Conservation (phyloP, 2,888 invertebrate species). For the Subacronicta megacephala region DNA sequence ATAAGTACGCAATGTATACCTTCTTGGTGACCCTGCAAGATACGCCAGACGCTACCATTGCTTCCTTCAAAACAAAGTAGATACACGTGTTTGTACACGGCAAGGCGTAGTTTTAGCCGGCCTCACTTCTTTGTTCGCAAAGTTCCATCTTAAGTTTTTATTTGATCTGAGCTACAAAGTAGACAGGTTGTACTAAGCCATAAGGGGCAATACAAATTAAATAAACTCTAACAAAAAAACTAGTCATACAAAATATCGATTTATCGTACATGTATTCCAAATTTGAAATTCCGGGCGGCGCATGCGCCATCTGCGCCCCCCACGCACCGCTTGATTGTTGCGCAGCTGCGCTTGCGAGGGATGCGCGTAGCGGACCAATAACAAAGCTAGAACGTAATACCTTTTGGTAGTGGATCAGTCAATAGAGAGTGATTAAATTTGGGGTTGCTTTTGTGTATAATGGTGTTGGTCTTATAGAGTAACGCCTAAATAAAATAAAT, state of each 20-base stretch:
- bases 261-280: constrained; percentile 60
- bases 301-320: constrained; percentile 85
- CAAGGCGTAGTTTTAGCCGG: too few species aligned
- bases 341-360: constrained; percentile 80
- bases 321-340: constrained; percentile 82
- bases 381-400: constrained; percentile 47
- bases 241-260: constrained; percentile 71
- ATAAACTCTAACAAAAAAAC: constrained; percentile 47
- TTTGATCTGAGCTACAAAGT: too few species aligned
- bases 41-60: too few species aligned
- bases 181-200: constrained; percentile 1
- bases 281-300: constrained; percentile 62
- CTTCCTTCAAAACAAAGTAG: too few species aligned
- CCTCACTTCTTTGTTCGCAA: too few species aligned
- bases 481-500: not conserved
- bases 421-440: constrained; percentile 50
- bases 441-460: constrained; percentile 49
- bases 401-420: constrained; percentile 34
- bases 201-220: constrained; percentile 18
- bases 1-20: not conserved
- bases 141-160: too few species aligned
- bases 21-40: too few species aligned
- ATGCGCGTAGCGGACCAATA: constrained; percentile 63
- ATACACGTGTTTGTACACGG: too few species aligned
- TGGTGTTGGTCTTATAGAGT: constrained; percentile 51